phyloP scores from a whole-genome alignment of 2,888 invertebrate species.

The Watsonalla binaria region DNA sequence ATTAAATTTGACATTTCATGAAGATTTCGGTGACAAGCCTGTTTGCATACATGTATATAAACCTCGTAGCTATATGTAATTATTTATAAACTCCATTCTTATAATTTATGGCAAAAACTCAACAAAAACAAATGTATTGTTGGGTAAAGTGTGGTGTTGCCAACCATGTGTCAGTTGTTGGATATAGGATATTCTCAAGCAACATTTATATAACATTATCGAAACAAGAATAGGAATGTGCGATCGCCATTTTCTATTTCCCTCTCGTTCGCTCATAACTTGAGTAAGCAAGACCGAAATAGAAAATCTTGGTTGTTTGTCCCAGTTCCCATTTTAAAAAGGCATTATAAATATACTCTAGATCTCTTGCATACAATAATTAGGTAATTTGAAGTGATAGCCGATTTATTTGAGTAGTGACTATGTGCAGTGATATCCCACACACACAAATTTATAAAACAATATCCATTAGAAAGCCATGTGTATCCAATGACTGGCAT shows the following conservation, averaged over 20 bases:
- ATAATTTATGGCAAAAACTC: conserved; percentile 72
- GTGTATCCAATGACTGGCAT: background rate
- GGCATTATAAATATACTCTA: no score
- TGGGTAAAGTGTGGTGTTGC: conserved; percentile 42
- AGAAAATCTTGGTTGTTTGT: no score
- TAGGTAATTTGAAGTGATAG: no score
- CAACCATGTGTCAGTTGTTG: conserved; percentile 27
- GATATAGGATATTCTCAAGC: background rate
- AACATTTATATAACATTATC: background rate
- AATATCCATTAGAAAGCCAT: no score
- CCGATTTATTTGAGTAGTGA: background rate
- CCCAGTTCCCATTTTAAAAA: no score
- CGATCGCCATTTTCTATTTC: no score
- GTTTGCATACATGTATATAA: conserved; percentile 70
- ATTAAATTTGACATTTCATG: conserved; percentile 77
- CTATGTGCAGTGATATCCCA: background rate
- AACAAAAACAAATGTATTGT: conserved; percentile 71
- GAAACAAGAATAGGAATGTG: no score
- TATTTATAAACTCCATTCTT: conserved; percentile 67
- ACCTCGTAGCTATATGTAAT: conserved; percentile 66
- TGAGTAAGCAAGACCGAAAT: no score
- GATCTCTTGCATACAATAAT: no score
- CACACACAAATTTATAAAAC: background rate
- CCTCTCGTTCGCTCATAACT: no score
- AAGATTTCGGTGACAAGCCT: conserved; percentile 75